Evolutionary conservation across 2,113 vertebrate species (phyloP), one percentile per base, ranked within the genome.

Genomic region (Lophius piscatorius): DNA sequence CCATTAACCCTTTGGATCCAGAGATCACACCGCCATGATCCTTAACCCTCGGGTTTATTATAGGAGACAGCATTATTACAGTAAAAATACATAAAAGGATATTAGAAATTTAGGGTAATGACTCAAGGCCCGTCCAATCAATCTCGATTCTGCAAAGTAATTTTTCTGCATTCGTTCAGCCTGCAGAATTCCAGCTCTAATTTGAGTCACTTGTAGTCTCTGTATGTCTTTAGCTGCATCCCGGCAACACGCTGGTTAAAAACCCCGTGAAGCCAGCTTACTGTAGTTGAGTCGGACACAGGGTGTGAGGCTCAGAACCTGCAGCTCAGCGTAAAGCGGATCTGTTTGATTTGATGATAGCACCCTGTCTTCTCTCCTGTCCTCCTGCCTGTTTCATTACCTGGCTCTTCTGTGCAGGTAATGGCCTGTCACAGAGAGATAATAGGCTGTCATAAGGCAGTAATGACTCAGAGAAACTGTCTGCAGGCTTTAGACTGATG

Each of bases 351-450:
- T 78, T 73, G 74, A 77, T 85, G 79, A 81, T 88, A 67, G 72
- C 64, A 51, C 51, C 24, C 59, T 65, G 81, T 76, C 82, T 72
- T 63, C 70, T 52, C 76, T 63, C n/a, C 73, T 54, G 78, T 73
- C 80, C 64, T 71, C 67, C 64, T 58, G 63, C 66, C 81, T 78
- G 24, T 85, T 85, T 83, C 77, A 86, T 87, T 87, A 83, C 63
- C 60, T 57, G 34, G 62, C 79, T 70, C 69, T 74, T 75, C 63
- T 84, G 70, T 71, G 76, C 70, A 79, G 83, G 74, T 86, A 87
- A 89, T 87, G 75, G 73, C 63, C 83, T 89, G 83, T 84, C 85
- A 82, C 74, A 56, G 70, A 71, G 65, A 68, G 80, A 82, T 84
- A 89, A 86, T 84, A 81, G 67, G 70, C 74, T 80, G 85, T 80